Percentiles rank a stretch among this genome's conserved stretches.
These are phyloP conservation scores for Platycercus adscitus DNA, from an alignment of 2,113 vertebrate species.

Conservation along the genomic window DNA sequence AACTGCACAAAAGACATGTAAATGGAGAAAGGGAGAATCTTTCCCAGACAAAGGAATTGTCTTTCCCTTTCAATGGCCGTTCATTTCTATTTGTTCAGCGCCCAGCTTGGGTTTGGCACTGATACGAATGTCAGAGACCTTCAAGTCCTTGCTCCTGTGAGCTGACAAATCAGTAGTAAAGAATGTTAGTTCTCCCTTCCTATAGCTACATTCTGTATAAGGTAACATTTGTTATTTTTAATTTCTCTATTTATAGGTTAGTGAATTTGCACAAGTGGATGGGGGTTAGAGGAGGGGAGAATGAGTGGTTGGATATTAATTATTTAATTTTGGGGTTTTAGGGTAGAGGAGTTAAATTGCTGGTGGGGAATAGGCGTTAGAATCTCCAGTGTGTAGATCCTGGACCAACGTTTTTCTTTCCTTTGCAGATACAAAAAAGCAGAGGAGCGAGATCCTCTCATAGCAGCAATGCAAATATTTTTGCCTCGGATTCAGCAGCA, in stretches of 20 bases:
- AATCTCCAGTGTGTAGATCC: neutral
- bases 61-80: neutral
- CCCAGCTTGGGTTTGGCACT: neutral
- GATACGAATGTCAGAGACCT: neutral
- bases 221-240: neutral
- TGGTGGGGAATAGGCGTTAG: neutral
- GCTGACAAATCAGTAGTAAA: neutral
- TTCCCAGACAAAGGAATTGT: neutral
- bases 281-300: neutral
- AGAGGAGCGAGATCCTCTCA: conserved; percentile 91
- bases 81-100: neutral
- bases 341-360: neutral
- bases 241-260: neutral
- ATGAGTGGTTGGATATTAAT: neutral
- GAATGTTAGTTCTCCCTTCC: neutral
- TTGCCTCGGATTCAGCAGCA: conserved; percentile 93
- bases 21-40: neutral
- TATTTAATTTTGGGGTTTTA: neutral
- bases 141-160: neutral
- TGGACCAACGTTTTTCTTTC: conserved; percentile 35
- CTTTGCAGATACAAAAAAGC: conserved; percentile 90
- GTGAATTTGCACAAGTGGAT: neutral
- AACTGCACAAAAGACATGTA: neutral
- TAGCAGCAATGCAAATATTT: conserved; percentile 97
- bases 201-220: neutral